A percentile compares a stretch with the other conserved stretches of the same genome.
Conservation (phyloP, 2,113 vertebrate species). For the Pluvianellus socialis region DNA sequence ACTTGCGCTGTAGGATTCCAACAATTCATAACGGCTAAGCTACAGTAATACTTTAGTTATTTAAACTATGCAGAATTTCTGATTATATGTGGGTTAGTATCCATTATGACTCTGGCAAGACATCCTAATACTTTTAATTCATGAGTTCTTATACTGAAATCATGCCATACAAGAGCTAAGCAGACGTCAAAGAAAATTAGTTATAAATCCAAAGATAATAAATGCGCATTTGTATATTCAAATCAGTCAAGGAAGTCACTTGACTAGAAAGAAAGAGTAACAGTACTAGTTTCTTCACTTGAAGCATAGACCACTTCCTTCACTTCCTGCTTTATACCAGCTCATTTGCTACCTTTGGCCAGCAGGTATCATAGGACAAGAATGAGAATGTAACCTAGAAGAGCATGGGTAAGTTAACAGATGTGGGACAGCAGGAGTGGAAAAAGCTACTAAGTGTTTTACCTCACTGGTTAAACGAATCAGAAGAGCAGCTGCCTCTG, state of each 20-base stretch:
- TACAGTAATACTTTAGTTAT: not conserved
- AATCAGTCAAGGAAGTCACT: not conserved
- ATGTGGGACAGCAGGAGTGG: not conserved
- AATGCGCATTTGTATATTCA: not conserved
- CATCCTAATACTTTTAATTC: not conserved
- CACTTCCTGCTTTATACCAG: not conserved
- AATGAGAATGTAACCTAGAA: not conserved
- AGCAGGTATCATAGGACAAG: not conserved
- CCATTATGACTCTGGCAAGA: not conserved
- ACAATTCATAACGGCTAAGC: not conserved
- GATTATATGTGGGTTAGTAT: not conserved
- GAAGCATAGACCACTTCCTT: not conserved
- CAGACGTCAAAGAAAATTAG: not conserved
- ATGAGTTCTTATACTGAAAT: not conserved
- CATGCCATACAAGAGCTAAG: not conserved
- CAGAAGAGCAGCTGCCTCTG: conserved; percentile 93
- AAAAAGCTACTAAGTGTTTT: conserved; percentile 19
- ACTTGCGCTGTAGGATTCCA: not conserved
- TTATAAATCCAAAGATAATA: not conserved
- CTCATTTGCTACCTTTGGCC: not conserved
- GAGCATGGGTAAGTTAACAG: not conserved
- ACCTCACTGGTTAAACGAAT: conserved; percentile 99
- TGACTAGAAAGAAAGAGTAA: not conserved
- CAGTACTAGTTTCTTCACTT: not conserved
- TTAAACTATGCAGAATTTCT: not conserved